Evolutionary conservation across 2,797 vertebrate genomes (phyloP).

Genomic region (Tauraco hartlaubi): DNA sequence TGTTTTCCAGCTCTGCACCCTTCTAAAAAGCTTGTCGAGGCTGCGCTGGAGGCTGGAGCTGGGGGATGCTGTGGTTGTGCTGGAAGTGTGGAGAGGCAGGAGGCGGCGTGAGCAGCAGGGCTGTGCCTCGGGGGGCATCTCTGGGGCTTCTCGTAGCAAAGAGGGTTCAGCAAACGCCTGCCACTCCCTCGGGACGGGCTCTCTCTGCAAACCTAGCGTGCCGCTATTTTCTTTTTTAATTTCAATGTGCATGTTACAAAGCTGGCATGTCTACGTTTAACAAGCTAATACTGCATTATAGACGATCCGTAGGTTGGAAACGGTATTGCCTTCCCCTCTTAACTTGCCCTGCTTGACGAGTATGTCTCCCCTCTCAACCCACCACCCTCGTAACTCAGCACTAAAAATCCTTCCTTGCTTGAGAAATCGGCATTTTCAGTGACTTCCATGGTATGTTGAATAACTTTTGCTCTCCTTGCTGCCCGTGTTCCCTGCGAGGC

Average conservation of each 20-base stretch:
- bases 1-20: neutral
- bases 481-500: neutral
- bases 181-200: neutral
- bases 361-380: neutral
- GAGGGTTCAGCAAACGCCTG: neutral
- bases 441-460: neutral
- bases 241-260: constrained; percentile 64
- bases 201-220: neutral
- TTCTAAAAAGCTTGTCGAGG: neutral
- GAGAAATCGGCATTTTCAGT: neutral
- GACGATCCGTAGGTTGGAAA: constrained; percentile 4
- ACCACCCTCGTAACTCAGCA: neutral
- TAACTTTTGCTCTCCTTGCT: neutral
- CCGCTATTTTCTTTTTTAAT: neutral
- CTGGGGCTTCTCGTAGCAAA: neutral
- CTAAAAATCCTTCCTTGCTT: constrained; percentile 38
- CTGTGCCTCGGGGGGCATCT: neutral
- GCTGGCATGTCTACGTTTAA: constrained; percentile 48
- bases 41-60: neutral
- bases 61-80: neutral
- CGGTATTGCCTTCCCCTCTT: neutral
- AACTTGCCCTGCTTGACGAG: constrained; percentile 52
- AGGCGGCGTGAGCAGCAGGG: neutral
- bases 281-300: constrained; percentile 1
- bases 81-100: neutral